Conservation (phyloP, 1,140 invertebrate species). For the Centruroides vittatus region DNA sequence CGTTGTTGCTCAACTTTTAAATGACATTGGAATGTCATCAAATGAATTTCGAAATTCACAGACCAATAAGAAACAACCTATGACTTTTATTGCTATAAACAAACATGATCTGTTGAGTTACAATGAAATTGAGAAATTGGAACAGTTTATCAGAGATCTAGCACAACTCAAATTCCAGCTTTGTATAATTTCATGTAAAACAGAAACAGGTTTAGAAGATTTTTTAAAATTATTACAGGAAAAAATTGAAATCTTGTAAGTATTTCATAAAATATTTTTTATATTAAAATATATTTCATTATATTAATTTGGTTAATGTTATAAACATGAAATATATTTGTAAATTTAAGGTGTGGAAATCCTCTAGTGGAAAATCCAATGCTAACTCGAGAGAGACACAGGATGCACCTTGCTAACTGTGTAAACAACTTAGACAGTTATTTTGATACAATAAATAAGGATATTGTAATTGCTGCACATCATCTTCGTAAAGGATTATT, state of each 20-base stretch:
- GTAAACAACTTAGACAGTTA: conserved; percentile 21
- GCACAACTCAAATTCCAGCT: background rate
- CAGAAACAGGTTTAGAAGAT: background rate
- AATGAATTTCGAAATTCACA: too few relatives aligned
- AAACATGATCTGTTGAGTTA: conserved; percentile 4
- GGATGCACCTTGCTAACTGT: conserved; percentile 25
- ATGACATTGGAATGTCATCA: too few relatives aligned
- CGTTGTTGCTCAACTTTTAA: too few relatives aligned
- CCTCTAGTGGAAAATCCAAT: conserved; percentile 12
- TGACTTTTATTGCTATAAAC: conserved; percentile 4
- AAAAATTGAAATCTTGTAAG: conserved; percentile 6
- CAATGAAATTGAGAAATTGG: background rate
- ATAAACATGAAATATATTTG: too few relatives aligned
- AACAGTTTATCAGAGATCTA: background rate
- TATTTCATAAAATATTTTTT: background rate
- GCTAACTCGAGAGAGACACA: conserved; percentile 19
- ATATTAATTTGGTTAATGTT: too few relatives aligned
- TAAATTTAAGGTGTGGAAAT: conserved; percentile 21
- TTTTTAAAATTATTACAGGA: background rate
- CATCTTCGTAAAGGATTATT: conserved; percentile 46
- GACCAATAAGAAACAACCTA: background rate
- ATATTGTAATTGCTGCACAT: conserved; percentile 50
- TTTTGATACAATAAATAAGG: conserved; percentile 15
- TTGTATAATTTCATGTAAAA: conserved; percentile 4
- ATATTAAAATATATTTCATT: background rate